phyloP scores from a whole-genome alignment of 2,797 vertebrate species.

The Podarcis lilfordi region DNA sequence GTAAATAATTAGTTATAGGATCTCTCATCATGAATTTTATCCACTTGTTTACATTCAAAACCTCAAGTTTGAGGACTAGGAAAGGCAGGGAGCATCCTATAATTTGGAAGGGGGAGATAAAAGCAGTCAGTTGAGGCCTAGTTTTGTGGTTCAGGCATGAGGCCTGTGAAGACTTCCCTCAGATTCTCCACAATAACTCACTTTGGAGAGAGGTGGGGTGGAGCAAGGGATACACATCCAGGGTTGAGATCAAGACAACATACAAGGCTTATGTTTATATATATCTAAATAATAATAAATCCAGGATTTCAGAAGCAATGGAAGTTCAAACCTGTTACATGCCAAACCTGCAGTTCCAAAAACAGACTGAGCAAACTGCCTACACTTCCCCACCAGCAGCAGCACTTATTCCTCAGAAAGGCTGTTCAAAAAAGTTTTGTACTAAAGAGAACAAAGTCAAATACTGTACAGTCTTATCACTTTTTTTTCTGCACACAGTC shows the following conservation, averaged over 20 bases:
- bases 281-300: neutral
- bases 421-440: neutral
- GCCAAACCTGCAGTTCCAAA: slow-evolving; percentile 2
- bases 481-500: neutral
- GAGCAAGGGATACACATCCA: neutral
- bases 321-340: neutral
- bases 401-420: neutral
- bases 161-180: slow-evolving; percentile 36
- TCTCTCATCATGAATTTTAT: rapidly evolving
- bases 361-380: neutral
- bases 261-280: neutral
- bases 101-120: neutral
- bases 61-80: neutral
- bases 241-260: neutral
- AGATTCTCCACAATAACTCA: neutral
- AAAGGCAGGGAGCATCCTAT: neutral
- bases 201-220: neutral
- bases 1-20: neutral
- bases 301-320: neutral
- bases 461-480: neutral
- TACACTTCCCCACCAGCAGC: no score
- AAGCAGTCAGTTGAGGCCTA: slow-evolving; percentile 57
- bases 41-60: rapidly evolving
- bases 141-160: slow-evolving; percentile 38
- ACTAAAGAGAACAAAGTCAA: neutral